A percentile compares a stretch with the other conserved stretches of the same genome.
phyloP scores from a whole-genome alignment of 2,113 vertebrate species.

The Elephas maximus region DNA sequence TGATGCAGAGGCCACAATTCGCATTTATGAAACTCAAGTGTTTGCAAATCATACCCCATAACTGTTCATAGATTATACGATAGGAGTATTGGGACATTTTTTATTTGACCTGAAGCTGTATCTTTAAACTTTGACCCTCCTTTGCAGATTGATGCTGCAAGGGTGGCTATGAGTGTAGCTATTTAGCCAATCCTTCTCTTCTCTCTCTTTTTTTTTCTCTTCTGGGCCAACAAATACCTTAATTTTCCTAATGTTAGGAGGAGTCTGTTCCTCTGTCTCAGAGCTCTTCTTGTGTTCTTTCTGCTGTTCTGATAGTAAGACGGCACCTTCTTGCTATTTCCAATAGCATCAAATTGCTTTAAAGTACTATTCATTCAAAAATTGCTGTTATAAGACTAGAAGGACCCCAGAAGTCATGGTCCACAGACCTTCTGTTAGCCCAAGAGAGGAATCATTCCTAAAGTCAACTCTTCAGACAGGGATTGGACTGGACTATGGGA shows the following conservation, averaged over 20 bases:
- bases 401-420: too few relatives aligned
- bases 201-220: background rate
- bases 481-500: too few relatives aligned
- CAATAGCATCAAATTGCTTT: slow-evolving; percentile 6
- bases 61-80: background rate
- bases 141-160: slow-evolving; percentile 55
- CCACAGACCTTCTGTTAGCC: too few relatives aligned
- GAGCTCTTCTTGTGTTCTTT: slow-evolving; percentile 41
- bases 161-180: slow-evolving; percentile 51
- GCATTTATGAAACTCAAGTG: background rate
- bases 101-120: slow-evolving; percentile 65
- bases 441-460: too few relatives aligned
- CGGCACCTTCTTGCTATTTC: slow-evolving; percentile 61
- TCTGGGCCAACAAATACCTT: slow-evolving; percentile 73
- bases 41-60: background rate
- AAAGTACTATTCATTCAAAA: background rate
- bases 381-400: background rate
- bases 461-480: too few relatives aligned
- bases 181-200: slow-evolving; percentile 72
- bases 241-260: slow-evolving; percentile 6
- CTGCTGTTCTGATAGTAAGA: slow-evolving; percentile 30
- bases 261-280: slow-evolving; percentile 23
- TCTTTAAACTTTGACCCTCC: slow-evolving; percentile 77
- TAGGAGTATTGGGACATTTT: slow-evolving; percentile 31
- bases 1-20: slow-evolving; percentile 12